These are phyloP conservation scores for Paracyclopina nana DNA, from an alignment of 1,140 invertebrate genomes.

Conservation along the genomic window DNA sequence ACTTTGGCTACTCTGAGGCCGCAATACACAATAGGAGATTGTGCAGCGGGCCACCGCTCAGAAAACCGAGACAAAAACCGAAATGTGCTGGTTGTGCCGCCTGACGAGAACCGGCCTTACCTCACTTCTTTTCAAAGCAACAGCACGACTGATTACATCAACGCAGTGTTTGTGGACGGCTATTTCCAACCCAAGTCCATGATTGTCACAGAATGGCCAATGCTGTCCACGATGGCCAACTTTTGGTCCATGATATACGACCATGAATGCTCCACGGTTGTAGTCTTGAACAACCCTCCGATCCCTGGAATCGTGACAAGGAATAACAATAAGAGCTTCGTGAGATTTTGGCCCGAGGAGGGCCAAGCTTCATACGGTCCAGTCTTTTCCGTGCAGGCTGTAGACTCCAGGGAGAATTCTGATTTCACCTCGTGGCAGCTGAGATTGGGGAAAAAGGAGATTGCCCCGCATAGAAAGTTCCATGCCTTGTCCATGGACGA, in stretches of 20 bases:
- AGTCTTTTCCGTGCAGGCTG: neutral
- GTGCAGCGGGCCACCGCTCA: constrained; percentile 1
- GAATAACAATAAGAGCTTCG: neutral
- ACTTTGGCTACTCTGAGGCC: neutral
- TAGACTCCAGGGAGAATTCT: neutral
- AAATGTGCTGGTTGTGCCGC: constrained; percentile 4
- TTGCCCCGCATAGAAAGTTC: neutral
- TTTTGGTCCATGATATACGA: constrained; percentile 13
- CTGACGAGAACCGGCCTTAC: constrained; percentile 7
- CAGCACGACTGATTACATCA: constrained; percentile 5
- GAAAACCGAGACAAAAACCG: constrained; percentile 12
- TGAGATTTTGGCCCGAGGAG: neutral
- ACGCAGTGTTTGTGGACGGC: constrained; percentile 9
- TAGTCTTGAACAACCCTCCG: neutral
- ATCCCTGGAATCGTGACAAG: too few relatives aligned
- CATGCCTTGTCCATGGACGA: neutral
- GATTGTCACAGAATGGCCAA: constrained; percentile 13
- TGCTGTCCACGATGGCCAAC: neutral
- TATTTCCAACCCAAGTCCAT: neutral
- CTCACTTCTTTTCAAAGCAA: constrained; percentile 2
- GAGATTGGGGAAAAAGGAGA: neutral
- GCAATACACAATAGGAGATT: constrained; percentile 2
- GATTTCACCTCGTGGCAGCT: neutral
- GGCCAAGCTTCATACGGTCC: neutral
- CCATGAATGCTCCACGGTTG: neutral